A percentile compares a stretch with the other conserved stretches of the same genome.
These are phyloP conservation scores for Lepidochrysops patricia DNA, from an alignment of 2,888 invertebrate genomes.

Conservation along the genomic window DNA sequence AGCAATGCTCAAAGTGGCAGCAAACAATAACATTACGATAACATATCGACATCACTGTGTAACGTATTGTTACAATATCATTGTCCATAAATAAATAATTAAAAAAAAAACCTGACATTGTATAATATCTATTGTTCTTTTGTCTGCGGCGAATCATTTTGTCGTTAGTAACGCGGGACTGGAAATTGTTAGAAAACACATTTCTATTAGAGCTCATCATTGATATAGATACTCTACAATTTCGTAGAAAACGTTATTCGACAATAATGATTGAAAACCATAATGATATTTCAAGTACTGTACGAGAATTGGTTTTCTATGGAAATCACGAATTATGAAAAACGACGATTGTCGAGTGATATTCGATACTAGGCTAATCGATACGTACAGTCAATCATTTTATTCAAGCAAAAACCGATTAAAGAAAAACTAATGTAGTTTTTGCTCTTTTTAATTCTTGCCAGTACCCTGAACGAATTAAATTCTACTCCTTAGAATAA, in stretches of 20 bases:
- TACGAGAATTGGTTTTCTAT: too few species aligned
- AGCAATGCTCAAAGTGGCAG: not conserved
- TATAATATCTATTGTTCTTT: conserved; percentile 28
- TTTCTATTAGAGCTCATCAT: not conserved
- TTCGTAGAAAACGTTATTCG: not conserved
- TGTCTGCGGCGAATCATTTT: conserved; percentile 35
- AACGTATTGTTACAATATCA: conserved; percentile 13
- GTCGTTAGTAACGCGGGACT: conserved; percentile 31
- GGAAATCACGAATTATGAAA: too few species aligned
- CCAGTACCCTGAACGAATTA: conserved; percentile 8
- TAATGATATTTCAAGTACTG: too few species aligned
- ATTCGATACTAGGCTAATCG: too few species aligned
- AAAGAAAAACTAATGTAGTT: too few species aligned
- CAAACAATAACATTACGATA: conserved; percentile 4
- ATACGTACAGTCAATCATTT: too few species aligned
- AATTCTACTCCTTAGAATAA: not conserved
- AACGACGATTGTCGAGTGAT: too few species aligned
- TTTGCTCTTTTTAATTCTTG: not conserved
- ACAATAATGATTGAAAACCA: not conserved
- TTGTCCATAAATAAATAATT: conserved; percentile 13
- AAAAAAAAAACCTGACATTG: conserved; percentile 19
- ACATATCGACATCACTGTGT: conserved; percentile 4
- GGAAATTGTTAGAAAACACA: conserved; percentile 25
- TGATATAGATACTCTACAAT: not conserved
- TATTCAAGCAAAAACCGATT: too few species aligned